Evolutionary conservation across 92 coral and sea anemone species (phyloP).

Genomic region (Epizoanthus illoricatus): DNA sequence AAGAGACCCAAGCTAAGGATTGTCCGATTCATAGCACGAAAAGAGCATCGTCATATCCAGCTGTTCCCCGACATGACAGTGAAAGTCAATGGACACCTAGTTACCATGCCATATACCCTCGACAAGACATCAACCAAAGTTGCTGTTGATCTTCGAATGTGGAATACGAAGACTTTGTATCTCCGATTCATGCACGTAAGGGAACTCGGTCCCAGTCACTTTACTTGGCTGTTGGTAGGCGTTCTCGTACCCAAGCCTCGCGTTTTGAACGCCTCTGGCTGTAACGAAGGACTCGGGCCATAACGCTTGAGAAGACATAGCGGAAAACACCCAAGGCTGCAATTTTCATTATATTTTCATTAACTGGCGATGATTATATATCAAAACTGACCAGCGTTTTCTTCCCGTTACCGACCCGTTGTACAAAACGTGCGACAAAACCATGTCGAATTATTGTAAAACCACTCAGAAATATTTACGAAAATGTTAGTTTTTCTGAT

Average conservation of each 20-base stretch:
- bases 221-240: too few species aligned
- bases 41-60: neutral
- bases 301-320: too few species aligned
- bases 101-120: neutral
- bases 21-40: neutral
- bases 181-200: neutral
- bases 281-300: too few species aligned
- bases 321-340: too few species aligned
- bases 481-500: too few species aligned
- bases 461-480: too few species aligned
- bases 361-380: too few species aligned
- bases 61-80: conserved; percentile 2
- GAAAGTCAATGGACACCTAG: neutral
- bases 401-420: too few species aligned
- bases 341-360: too few species aligned
- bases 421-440: too few species aligned
- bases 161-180: neutral
- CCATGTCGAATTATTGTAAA: too few species aligned
- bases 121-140: neutral
- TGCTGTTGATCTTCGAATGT: neutral
- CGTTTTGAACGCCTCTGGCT: neutral
- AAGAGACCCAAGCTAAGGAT: neutral
- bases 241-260: neutral
- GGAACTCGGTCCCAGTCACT: neutral
- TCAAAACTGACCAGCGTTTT: too few species aligned